Evolutionary conservation across 2,113 vertebrate genomes (phyloP).

Genomic region (Misgurnus mizolepis): DNA sequence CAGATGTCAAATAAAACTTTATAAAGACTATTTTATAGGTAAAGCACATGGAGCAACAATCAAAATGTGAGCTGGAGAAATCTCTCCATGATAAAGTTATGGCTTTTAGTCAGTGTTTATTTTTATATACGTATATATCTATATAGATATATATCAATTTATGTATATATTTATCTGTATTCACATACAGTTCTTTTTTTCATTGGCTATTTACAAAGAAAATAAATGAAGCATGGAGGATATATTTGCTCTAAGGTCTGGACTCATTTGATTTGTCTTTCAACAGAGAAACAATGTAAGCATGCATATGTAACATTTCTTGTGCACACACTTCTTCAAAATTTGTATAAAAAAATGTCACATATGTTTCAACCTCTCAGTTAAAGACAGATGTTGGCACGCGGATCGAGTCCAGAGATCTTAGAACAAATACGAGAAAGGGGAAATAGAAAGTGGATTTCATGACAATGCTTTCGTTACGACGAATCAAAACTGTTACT

Average conservation of each 20-base stretch:
- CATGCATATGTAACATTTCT: slow-evolving; percentile 46
- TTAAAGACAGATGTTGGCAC: slow-evolving; percentile 55
- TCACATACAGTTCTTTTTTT: slow-evolving; percentile 56
- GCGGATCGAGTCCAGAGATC: slow-evolving; percentile 49
- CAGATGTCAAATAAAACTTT: slow-evolving; percentile 58
- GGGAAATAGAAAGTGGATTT: slow-evolving; percentile 44
- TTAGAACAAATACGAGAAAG: slow-evolving; percentile 46
- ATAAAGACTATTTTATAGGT: slow-evolving; percentile 50
- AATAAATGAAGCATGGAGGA: slow-evolving; percentile 61
- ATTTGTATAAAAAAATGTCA: slow-evolving; percentile 20
- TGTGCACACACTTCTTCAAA: slow-evolving; percentile 20
- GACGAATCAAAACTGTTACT: slow-evolving; percentile 72
- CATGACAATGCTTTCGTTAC: slow-evolving; percentile 54
- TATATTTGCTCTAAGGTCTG: slow-evolving; percentile 55
- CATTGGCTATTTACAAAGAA: slow-evolving; percentile 76
- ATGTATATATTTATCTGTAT: slow-evolving; percentile 60
- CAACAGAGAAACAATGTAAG: slow-evolving; percentile 41
- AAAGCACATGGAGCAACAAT: slow-evolving; percentile 66
- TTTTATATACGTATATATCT: slow-evolving; percentile 54
- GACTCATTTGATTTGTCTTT: slow-evolving; percentile 53
- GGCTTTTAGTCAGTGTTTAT: slow-evolving; percentile 75
- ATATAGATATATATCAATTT: slow-evolving; percentile 54
- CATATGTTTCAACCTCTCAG: slow-evolving; percentile 21
- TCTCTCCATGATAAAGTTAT: slow-evolving; percentile 78
- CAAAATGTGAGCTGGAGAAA: slow-evolving; percentile 72